Base-by-base conservation (phyloP, 2,888 invertebrate genomes). In the Leucophenga maculata region DNA sequence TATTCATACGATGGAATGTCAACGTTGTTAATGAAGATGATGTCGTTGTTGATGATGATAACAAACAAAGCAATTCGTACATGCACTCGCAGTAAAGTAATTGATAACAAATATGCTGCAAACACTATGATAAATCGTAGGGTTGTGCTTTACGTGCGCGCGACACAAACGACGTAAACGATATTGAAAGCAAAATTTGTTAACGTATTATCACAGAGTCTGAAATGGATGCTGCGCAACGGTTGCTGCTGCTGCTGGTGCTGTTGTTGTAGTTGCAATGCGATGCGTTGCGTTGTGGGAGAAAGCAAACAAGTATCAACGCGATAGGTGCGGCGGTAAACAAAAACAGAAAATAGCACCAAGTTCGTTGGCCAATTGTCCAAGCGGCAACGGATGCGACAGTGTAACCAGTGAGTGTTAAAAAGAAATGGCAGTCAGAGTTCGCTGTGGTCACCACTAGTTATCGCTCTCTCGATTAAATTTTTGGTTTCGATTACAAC, bases 401-500 rank as follows among this genome's bases (percentile, higher is more conserved):
- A 44, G 6, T n/a, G 62, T 18, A 60, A 48, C 48, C 32, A 48
- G 46, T 64, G 64, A 6, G 39, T 39, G 39, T 39, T 3, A 32
- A 32, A 32, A 6, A 32, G 32, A 32, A 32, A 32, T 32, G 32
- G 32, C 32, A 39, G 31, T 1, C 8, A 32, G 16, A 20, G 26
- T 8, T 39, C 26, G 65, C n/a, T 55, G 26, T 11, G 26, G 16
- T 11, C 59, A 52, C 62, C 32, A 22, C 20, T 50, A 16, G 20
- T 64, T 78, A 78, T 77, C 76, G 72, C 74, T 80, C 74, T 71
- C 54, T 39, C n/a, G 26, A 55, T 22, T 11, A 6, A n/a, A 11
- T 11, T 11, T 44, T 32, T 22, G n/a, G n/a, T 26, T 26, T 14
- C 14, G 50, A 32, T 32, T n/a, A n/a, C 16, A 13, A 18, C 39